Conservation (phyloP, 2,113 vertebrate genomes). For the Martes martes region DNA sequence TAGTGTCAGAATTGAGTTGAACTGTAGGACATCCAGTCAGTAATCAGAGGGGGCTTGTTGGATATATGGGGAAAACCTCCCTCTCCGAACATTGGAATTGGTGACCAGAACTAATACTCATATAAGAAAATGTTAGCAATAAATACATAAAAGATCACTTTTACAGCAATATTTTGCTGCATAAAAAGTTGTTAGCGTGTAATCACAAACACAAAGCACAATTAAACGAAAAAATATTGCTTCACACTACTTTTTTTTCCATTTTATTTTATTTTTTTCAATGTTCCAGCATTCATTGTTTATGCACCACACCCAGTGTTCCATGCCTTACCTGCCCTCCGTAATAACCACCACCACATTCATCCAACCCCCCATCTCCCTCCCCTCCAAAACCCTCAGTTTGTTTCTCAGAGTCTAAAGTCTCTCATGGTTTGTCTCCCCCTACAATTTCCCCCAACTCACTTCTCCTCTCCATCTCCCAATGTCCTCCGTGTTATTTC, state of each 20-base stretch:
- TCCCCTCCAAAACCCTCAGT: too few relatives aligned
- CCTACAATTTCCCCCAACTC: too few relatives aligned
- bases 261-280: too few relatives aligned
- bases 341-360: too few relatives aligned
- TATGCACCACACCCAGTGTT: too few relatives aligned
- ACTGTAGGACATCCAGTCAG: neutral
- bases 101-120: neutral
- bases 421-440: too few relatives aligned
- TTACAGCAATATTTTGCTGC: neutral
- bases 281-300: too few relatives aligned
- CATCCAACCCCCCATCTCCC: too few relatives aligned
- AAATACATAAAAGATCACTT: neutral
- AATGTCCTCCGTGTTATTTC: too few relatives aligned
- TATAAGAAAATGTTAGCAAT: neutral
- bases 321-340: too few relatives aligned
- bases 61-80: neutral
- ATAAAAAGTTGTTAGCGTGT: neutral
- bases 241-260: neutral
- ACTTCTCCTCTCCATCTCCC: too few relatives aligned
- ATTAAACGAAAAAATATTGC: neutral
- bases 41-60: neutral
- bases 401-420: too few relatives aligned
- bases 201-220: neutral
- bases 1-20: neutral
- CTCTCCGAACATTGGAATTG: neutral